Base-by-base conservation (phyloP, 2,113 vertebrate species). In the Paramormyrops kingsleyae region DNA sequence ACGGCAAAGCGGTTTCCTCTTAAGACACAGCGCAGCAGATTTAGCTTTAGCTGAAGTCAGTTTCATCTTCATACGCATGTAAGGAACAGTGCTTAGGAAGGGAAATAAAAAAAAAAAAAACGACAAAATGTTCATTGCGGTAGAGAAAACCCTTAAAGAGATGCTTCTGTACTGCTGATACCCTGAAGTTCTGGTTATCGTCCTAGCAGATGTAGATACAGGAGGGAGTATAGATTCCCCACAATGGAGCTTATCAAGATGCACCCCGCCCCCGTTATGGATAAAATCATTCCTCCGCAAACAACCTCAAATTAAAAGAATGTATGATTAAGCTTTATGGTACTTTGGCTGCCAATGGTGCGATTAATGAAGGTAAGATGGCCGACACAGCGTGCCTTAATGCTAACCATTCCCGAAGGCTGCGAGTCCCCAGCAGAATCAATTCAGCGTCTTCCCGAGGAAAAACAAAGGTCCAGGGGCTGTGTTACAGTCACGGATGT, bases 291-390 rank as follows among this genome's bases (percentile, higher is more conserved):
- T 53, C 90, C 91, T 89, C 70, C 27, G 44, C 39, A 90, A 92
- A 90, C 89, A 92, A 92, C 91, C 62, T 44, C 2, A 87, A 91
- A 90, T 91, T 92, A 90, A 70, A 53, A 92, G n/a, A 83, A 88
- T 21, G 39, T 91, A 91, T 92, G 89, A 66, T 89, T 93, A 91
- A 85, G 42, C 90, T 92, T 92, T 88, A 92, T 83, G 84, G 91
- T 83, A 90, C 93, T 92, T 90, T 92, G 88, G 88, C 85, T 91
- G 88, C 91, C 90, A 92, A 89, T 91, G 91, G 89, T 53, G 17
- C 4, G 66, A 90, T 90, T 92, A 93, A 90, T 53, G 44, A 66
- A 88, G 93, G 87, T 84, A 92, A 93, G 50, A 91, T 94, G 91
- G 39, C 83, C 92, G 88, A 46, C 15, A 21, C 87, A 77, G 50